A percentile compares a stretch with the other conserved stretches of the same genome.
These are phyloP conservation scores for Aphelenchoides avenae DNA, from an alignment of 1,140 invertebrate species.

Conservation along the genomic window DNA sequence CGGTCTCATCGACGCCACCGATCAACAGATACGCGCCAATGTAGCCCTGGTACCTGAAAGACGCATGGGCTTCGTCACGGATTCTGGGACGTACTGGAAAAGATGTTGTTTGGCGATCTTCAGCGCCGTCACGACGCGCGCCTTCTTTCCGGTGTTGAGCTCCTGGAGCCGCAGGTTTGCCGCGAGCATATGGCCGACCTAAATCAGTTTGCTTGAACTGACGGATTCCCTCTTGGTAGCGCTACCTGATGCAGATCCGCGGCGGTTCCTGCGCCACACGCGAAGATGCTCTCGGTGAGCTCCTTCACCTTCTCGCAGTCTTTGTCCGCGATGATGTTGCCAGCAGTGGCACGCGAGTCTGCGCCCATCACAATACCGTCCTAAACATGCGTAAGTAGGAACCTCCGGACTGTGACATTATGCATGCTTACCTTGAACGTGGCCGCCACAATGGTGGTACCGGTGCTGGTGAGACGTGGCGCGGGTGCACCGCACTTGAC, in stretches of 20 bases:
- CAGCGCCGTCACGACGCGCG: conserved; percentile 81
- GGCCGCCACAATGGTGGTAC: conserved; percentile 91
- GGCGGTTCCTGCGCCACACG: conserved; percentile 89
- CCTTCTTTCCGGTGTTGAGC: conserved; percentile 78
- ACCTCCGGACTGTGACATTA: neutral
- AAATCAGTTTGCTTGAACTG: no score
- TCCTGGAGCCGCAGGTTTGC: conserved; percentile 75
- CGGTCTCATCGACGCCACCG: conserved; percentile 83
- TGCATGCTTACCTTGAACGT: conserved; percentile 69
- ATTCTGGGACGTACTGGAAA: no score
- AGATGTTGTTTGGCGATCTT: conserved; percentile 85
- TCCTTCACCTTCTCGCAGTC: conserved; percentile 93
- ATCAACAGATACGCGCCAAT: conserved; percentile 88
- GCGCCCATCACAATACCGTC: conserved; percentile 95
- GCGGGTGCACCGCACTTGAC: conserved; percentile 72
- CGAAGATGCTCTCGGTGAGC: conserved; percentile 85
- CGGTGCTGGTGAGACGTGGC: conserved; percentile 85
- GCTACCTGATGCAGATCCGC: conserved; percentile 80
- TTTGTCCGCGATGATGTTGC: conserved; percentile 92
- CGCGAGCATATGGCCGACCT: conserved; percentile 70
- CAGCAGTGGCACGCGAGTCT: conserved; percentile 91
- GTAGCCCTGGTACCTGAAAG: conserved; percentile 70
- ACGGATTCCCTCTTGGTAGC: no score
- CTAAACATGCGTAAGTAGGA: conserved; percentile 41
- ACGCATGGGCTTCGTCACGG: no score